phyloP scores from a whole-genome alignment of 2,797 vertebrate species.

The Amphiprion clarkii region DNA sequence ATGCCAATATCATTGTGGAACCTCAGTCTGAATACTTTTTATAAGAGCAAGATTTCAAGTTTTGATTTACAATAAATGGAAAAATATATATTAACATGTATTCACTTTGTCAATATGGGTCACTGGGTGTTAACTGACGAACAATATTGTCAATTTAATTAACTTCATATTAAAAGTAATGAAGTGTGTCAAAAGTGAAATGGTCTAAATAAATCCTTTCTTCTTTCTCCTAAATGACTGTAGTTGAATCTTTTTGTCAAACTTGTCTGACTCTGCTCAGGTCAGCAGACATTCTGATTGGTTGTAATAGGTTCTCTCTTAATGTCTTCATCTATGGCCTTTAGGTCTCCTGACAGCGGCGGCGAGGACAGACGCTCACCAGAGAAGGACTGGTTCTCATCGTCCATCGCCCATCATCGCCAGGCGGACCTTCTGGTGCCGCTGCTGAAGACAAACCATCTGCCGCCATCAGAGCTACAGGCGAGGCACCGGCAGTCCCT shows the following conservation, averaged over 20 bases:
- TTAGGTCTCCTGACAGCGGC: constrained; percentile 95
- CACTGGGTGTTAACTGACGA: too few relatives aligned
- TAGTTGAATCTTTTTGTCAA: neutral
- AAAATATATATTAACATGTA: too few relatives aligned
- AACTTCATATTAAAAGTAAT: neutral
- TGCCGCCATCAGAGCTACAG: constrained; percentile 60
- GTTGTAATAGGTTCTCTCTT: neutral
- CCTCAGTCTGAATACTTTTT: too few relatives aligned
- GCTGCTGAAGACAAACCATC: constrained; percentile 22
- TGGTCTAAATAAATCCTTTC: neutral
- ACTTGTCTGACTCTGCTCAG: neutral
- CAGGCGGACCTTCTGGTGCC: constrained; percentile 53
- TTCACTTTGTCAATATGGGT: neutral
- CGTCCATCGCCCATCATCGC: constrained; percentile 80
- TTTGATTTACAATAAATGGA: too few relatives aligned
- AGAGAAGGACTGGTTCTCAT: constrained; percentile 79
- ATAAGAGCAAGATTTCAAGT: too few relatives aligned
- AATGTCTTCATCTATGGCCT: constrained; percentile 13
- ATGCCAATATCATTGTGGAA: too few relatives aligned
- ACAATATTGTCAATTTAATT: neutral
- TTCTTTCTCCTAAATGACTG: neutral
- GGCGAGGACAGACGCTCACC: constrained; percentile 80
- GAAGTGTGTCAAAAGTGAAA: neutral
- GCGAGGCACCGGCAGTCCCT: constrained; percentile 9
- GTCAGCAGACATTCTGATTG: neutral